phyloP scores from a whole-genome alignment of 2,113 vertebrate genomes.

The Plestiodon gilberti region DNA sequence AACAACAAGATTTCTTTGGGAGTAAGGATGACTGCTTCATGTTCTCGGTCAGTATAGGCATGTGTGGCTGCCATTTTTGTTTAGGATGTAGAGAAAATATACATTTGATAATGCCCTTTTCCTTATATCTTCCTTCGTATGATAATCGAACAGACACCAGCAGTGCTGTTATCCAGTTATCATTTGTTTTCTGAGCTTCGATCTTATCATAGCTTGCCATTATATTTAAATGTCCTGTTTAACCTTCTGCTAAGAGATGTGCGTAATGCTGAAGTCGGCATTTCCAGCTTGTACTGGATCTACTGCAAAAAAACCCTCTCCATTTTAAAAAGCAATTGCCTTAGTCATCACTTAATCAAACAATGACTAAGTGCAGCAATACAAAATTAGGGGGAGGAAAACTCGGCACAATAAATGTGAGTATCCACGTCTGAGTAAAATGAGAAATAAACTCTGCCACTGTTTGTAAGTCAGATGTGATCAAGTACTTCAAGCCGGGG shows the following conservation, averaged over 20 bases:
- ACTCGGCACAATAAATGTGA: conserved; percentile 36
- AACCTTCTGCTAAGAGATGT: conserved; percentile 61
- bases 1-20: neutral
- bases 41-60: conserved; percentile 36
- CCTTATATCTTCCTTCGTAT: conserved; percentile 26
- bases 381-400: conserved; percentile 29
- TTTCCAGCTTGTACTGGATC: conserved; percentile 61
- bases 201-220: conserved; percentile 35
- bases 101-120: conserved; percentile 4
- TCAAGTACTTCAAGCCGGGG: conserved; percentile 28
- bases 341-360: conserved; percentile 67
- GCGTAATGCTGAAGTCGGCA: conserved; percentile 64
- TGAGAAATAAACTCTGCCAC: conserved; percentile 16
- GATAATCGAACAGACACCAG: conserved; percentile 14
- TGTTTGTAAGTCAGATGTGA: conserved; percentile 43
- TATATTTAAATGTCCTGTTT: conserved; percentile 50
- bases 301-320: conserved; percentile 63
- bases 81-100: neutral
- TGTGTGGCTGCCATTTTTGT: conserved; percentile 28
- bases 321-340: conserved; percentile 67
- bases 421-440: neutral
- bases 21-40: neutral
- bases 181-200: conserved; percentile 64
- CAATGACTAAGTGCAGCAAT: conserved; percentile 51
- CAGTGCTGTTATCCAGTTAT: conserved; percentile 57